A percentile compares a stretch with the other conserved stretches of the same genome.
Conservation (phyloP, 2,888 invertebrate species). For the Lasioglossum zephyrum region DNA sequence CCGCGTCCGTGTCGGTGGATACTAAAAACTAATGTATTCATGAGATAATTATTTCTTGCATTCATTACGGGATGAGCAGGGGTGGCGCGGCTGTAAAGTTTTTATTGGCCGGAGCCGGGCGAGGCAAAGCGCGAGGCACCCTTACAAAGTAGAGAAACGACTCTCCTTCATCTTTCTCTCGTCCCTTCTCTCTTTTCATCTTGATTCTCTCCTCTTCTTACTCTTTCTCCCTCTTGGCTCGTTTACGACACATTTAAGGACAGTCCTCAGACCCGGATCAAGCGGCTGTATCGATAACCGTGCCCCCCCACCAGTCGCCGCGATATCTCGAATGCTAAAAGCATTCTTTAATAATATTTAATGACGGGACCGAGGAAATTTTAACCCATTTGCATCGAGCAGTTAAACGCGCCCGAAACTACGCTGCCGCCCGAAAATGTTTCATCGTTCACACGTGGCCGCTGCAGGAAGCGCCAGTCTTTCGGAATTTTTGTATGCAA, state of each 20-base stretch:
- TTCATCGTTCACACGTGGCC: not conserved
- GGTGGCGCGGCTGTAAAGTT: slow-evolving; percentile 72
- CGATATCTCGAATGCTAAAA: slow-evolving; percentile 68
- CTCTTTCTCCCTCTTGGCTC: slow-evolving; percentile 28
- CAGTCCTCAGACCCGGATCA: slow-evolving; percentile 65
- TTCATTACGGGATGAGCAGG: slow-evolving; percentile 73
- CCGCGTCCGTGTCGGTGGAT: slow-evolving; percentile 73
- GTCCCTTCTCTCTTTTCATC: not conserved
- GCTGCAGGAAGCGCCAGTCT: not conserved
- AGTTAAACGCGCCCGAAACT: not conserved
- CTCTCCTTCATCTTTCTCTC: slow-evolving; percentile 20
- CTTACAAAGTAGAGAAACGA: slow-evolving; percentile 76
- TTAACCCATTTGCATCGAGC: slow-evolving; percentile 20
- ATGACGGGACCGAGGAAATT: slow-evolving; percentile 35
- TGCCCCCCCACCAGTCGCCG: slow-evolving; percentile 44
- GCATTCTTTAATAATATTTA: slow-evolving; percentile 69
- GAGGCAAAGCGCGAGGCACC: slow-evolving; percentile 71
- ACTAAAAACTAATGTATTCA: slow-evolving; percentile 82
- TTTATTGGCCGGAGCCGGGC: slow-evolving; percentile 69
- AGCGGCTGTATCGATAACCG: slow-evolving; percentile 62
- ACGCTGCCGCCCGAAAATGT: not conserved
- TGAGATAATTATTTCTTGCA: slow-evolving; percentile 83
- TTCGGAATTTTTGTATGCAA: not conserved
- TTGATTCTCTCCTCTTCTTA: not conserved
- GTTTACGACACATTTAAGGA: slow-evolving; percentile 74